Conservation (phyloP, 1,140 invertebrate species). For the Tetranychus urticae region DNA sequence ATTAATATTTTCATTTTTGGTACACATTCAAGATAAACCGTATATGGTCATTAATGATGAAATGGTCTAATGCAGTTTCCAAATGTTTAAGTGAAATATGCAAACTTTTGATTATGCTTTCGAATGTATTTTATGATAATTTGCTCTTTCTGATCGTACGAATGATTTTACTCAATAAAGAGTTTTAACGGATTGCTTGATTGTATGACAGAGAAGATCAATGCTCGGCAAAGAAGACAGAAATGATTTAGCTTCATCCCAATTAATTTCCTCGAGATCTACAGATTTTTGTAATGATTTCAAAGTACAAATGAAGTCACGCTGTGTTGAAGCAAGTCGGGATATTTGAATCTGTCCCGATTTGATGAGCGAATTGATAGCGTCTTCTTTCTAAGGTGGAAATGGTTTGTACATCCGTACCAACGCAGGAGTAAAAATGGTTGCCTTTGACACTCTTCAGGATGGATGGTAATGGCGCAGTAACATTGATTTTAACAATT, state of each 20-base stretch:
- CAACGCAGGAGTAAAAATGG: slow-evolving; percentile 56
- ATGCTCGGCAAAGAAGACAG: not conserved
- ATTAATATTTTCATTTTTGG: no score
- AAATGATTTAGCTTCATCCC: not conserved
- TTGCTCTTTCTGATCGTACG: no score
- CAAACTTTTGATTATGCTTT: no score
- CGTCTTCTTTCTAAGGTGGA: slow-evolving; percentile 71
- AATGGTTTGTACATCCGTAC: slow-evolving; percentile 69
- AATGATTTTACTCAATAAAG: no score
- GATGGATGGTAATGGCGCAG: slow-evolving; percentile 56
- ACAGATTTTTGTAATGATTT: not conserved
- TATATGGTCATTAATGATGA: no score
- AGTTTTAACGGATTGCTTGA: not conserved
- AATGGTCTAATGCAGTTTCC: no score
- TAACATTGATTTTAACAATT: slow-evolving; percentile 63
- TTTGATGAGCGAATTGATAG: slow-evolving; percentile 54
- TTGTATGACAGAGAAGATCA: not conserved
- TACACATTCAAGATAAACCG: no score
- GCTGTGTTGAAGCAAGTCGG: slow-evolving; percentile 32
- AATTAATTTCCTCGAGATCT: not conserved
- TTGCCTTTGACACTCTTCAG: slow-evolving; percentile 48
- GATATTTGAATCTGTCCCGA: slow-evolving; percentile 60
- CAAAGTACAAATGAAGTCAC: not conserved
- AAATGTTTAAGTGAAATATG: no score
- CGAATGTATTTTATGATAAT: no score